Evolutionary conservation across 1,140 invertebrate genomes (phyloP).

Genomic region (Nilaparvata lugens): DNA sequence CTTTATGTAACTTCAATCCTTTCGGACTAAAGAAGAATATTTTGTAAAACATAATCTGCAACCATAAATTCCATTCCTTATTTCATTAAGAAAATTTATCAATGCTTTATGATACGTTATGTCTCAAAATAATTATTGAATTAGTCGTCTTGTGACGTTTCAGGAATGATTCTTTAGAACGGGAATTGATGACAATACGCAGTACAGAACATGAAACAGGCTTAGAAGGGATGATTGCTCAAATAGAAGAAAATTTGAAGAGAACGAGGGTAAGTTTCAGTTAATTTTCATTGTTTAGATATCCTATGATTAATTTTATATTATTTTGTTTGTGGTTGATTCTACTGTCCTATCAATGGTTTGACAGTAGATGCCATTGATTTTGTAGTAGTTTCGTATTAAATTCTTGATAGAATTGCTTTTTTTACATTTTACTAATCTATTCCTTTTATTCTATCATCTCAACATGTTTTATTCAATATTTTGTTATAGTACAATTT

Average conservation of each 20-base stretch:
- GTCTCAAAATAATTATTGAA: not conserved
- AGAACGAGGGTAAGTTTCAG: slow-evolving; percentile 44
- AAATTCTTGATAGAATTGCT: not conserved
- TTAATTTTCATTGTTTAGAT: too few species aligned
- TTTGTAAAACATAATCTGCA: not conserved
- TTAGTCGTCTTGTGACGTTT: slow-evolving; percentile 18
- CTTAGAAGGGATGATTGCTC: slow-evolving; percentile 44
- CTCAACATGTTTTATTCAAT: too few species aligned
- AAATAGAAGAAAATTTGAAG: slow-evolving; percentile 48
- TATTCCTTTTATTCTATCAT: too few species aligned
- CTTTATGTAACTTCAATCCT: not conserved
- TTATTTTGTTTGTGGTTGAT: not conserved
- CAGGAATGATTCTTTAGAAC: slow-evolving; percentile 41
- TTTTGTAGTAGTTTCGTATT: not conserved
- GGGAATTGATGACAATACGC: slow-evolving; percentile 41
- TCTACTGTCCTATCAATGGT: not conserved
- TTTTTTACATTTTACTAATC: not conserved
- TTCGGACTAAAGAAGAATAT: too few species aligned
- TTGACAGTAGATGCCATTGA: not conserved
- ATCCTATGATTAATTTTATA: not conserved
- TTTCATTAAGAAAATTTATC: not conserved
- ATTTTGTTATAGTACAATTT: too few species aligned
- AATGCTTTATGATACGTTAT: not conserved
- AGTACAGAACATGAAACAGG: slow-evolving; percentile 41
- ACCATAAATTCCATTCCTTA: not conserved